Percentiles rank a stretch among this genome's conserved stretches.
Evolutionary conservation across 2,113 vertebrate genomes (phyloP).

Genomic region (Tragelaphus buxtoni): DNA sequence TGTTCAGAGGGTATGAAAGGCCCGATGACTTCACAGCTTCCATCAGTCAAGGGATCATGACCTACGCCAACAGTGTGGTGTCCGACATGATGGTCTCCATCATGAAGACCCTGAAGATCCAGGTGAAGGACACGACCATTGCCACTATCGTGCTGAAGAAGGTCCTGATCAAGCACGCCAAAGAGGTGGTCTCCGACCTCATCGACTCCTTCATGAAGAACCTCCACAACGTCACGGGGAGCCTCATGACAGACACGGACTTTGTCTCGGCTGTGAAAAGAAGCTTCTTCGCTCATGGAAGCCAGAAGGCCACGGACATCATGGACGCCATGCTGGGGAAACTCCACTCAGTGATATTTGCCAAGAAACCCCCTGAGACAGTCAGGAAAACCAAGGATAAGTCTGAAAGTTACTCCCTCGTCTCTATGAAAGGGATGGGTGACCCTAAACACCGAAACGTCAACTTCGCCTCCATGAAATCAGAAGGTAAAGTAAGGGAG

Average conservation of each 20-base stretch:
- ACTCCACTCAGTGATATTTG: conserved; percentile 48
- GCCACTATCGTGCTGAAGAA: conserved; percentile 66
- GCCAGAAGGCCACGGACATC: conserved; percentile 59
- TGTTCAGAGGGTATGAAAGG: conserved; percentile 29
- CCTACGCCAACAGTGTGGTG: conserved; percentile 70
- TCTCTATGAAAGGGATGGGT: conserved; percentile 49
- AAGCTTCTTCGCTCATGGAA: conserved; percentile 48
- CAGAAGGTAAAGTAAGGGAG: conserved; percentile 54
- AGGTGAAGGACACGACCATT: conserved; percentile 63
- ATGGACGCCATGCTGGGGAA: conserved; percentile 63
- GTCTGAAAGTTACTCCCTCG: conserved; percentile 33
- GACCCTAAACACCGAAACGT: conserved; percentile 39
- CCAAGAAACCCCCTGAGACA: conserved; percentile 41
- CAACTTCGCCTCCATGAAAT: conserved; percentile 63
- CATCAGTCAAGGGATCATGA: conserved; percentile 69
- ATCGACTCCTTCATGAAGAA: conserved; percentile 67
- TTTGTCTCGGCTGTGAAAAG: conserved; percentile 71
- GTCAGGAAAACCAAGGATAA: conserved; percentile 38
- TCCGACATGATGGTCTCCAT: conserved; percentile 73
- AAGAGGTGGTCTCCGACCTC: conserved; percentile 66
- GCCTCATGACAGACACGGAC: conserved; percentile 69
- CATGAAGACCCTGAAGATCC: conserved; percentile 64
- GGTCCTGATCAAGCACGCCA: conserved; percentile 60
- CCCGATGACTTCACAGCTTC: conserved; percentile 52
- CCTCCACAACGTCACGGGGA: conserved; percentile 44